A percentile compares a stretch with the other conserved stretches of the same genome.
Conservation (phyloP, 2,797 vertebrate genomes). For the Alca torda region DNA sequence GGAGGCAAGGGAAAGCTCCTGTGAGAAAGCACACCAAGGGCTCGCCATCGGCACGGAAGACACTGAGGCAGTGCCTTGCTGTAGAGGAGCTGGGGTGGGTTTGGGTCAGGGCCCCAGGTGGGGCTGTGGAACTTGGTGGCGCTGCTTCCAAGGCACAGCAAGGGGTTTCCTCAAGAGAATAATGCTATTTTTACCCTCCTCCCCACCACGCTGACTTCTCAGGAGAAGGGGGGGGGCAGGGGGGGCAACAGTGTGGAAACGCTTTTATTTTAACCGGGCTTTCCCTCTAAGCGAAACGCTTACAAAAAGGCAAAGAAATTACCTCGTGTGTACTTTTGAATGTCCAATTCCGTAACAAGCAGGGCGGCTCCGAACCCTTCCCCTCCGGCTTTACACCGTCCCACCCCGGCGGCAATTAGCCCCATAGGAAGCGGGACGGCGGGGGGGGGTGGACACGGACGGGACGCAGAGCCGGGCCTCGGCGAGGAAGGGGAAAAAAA, state of each 20-base stretch:
- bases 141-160: accelerated
- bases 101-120: accelerated
- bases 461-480: too few relatives aligned
- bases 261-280: neutral
- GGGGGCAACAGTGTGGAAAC: accelerated
- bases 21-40: accelerated
- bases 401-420: neutral
- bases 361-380: neutral
- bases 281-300: neutral
- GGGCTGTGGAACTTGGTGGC: accelerated
- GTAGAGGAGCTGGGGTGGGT: accelerated
- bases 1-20: neutral
- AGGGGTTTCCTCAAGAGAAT: neutral
- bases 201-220: neutral
- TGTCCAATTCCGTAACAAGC: neutral
- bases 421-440: too few relatives aligned
- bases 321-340: neutral
- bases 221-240: accelerated
- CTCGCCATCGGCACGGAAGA: accelerated
- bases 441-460: too few relatives aligned
- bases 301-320: neutral
- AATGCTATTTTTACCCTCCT: accelerated
- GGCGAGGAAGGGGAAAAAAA: too few relatives aligned
- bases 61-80: accelerated
- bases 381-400: too few relatives aligned